These are phyloP conservation scores for Brenthis hecate DNA, from an alignment of 2,888 invertebrate species.

Conservation along the genomic window DNA sequence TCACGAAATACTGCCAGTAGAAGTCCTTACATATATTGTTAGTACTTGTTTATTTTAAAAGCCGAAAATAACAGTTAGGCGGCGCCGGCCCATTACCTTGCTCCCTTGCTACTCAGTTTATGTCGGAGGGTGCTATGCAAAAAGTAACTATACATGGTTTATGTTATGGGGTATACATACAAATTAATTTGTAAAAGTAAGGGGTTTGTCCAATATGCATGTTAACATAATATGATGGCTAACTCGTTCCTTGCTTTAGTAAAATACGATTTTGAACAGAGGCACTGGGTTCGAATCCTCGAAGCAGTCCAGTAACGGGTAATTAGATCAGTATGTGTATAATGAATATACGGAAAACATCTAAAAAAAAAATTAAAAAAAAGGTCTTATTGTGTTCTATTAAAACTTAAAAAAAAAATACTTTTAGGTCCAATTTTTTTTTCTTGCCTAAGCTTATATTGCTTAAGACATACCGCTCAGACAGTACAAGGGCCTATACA, in stretches of 20 bases:
- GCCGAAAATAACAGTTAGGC: slow-evolving; percentile 44
- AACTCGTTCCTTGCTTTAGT: too few relatives aligned
- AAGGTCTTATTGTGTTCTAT: too few relatives aligned
- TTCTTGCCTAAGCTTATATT: slow-evolving; percentile 11
- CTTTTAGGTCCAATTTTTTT: too few relatives aligned
- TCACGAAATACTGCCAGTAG: not conserved
- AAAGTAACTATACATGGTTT: slow-evolving; percentile 27
- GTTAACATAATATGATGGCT: too few relatives aligned
- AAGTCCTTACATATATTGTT: slow-evolving; percentile 4
- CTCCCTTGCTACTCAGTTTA: slow-evolving; percentile 52
- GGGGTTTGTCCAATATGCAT: too few relatives aligned
- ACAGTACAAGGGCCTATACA: slow-evolving; percentile 70
- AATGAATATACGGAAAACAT: too few relatives aligned
- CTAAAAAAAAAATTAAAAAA: too few relatives aligned
- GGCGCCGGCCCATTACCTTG: slow-evolving; percentile 63
- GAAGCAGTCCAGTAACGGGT: too few relatives aligned
- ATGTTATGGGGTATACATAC: not conserved
- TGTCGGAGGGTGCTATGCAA: slow-evolving; percentile 43
- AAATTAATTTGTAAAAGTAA: not conserved
- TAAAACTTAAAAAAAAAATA: too few relatives aligned
- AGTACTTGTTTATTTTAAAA: slow-evolving; percentile 37
- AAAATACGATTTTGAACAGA: too few relatives aligned
- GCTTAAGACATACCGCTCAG: slow-evolving; percentile 52
- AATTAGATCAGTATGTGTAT: too few relatives aligned
- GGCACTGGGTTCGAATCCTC: too few relatives aligned